Percentiles rank a stretch among this genome's conserved stretches.
Evolutionary conservation across 1,140 invertebrate species (phyloP).

Genomic region (Bombus waltoni): DNA sequence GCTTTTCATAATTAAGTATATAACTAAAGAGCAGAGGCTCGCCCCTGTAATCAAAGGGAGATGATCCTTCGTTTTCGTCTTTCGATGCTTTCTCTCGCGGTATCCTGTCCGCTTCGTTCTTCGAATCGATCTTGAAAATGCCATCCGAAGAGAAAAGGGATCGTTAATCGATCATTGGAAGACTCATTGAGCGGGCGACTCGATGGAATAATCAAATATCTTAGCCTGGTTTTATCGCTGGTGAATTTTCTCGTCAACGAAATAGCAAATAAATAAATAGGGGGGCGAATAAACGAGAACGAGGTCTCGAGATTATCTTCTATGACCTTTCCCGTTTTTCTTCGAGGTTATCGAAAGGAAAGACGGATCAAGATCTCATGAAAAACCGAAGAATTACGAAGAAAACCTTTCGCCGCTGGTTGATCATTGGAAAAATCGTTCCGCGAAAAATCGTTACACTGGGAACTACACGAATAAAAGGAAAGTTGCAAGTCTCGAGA

Average conservation of each 20-base stretch:
- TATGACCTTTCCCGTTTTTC: not conserved
- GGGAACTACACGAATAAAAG: not conserved
- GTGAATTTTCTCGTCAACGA: too few relatives aligned
- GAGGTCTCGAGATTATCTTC: too few relatives aligned
- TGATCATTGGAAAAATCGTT: not conserved
- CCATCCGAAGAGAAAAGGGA: not conserved
- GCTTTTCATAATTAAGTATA: slow-evolving; percentile 44
- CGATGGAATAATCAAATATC: too few relatives aligned
- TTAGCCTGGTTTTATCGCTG: too few relatives aligned
- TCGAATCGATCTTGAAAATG: not conserved
- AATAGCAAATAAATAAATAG: too few relatives aligned
- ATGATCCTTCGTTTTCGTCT: not conserved
- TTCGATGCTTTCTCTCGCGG: not conserved
- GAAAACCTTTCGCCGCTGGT: not conserved
- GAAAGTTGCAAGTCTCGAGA: not conserved
- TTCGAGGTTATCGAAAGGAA: not conserved
- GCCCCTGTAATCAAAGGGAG: slow-evolving; percentile 27
- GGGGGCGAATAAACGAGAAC: too few relatives aligned
- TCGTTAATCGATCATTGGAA: not conserved
- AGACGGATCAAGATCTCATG: too few relatives aligned
- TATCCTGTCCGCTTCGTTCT: not conserved
- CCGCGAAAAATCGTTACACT: not conserved
- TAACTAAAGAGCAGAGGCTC: not conserved
- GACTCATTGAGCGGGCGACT: too few relatives aligned
- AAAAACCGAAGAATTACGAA: too few relatives aligned